Base-by-base conservation (phyloP, 2,888 invertebrate species). In the Cosmia pyralina region DNA sequence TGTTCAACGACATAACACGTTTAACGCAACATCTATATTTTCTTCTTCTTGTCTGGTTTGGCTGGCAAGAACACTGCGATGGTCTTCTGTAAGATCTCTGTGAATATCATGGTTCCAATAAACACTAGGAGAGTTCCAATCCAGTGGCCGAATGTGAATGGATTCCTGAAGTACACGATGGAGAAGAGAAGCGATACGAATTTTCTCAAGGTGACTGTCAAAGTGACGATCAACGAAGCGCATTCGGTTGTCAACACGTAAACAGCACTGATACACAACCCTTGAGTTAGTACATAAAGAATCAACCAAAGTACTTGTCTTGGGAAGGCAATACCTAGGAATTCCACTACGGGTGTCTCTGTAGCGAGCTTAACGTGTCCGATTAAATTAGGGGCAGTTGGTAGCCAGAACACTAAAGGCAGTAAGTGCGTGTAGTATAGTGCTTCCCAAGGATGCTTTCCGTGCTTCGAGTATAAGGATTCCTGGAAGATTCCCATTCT, bases 401-500 rank as follows among this genome's bases (percentile, higher is more conserved):
- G 95, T 34, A 98, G 85, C 96, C 99, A 99, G 77, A 98, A 97
- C 8, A 99, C 99, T 79, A 99, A 92, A 0, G 99, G 98, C 72
- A 99, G 92, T 69, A 98, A 96, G 96, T 99, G 99, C 96, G 98
- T 98, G 89, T 98, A 99, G 94, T 97, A 99, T 1, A 98, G 93
- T 2, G 98, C 98, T 93, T 99, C 99, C 90, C 97, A 97, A 0
- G 99, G 98, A 96, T 99, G 98, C 93, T 99, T 99, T 64, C 99
- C 99, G 93, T 98, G 97, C 77, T 97, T 97, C 46, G 97, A 96
- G 90, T 98, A 98, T 6, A 99, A 93, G 0, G 97, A 97, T 94
- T 99, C 99, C 92, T 99, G 99, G 93, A 98, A 99, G 77, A 99
- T 98, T 3, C 99, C 99, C 99, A 99, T 98, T 86, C 98, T 97